Percentiles rank a stretch among this genome's conserved stretches.
Conservation (phyloP, 2,888 invertebrate species). For the Machimus atricapillus region DNA sequence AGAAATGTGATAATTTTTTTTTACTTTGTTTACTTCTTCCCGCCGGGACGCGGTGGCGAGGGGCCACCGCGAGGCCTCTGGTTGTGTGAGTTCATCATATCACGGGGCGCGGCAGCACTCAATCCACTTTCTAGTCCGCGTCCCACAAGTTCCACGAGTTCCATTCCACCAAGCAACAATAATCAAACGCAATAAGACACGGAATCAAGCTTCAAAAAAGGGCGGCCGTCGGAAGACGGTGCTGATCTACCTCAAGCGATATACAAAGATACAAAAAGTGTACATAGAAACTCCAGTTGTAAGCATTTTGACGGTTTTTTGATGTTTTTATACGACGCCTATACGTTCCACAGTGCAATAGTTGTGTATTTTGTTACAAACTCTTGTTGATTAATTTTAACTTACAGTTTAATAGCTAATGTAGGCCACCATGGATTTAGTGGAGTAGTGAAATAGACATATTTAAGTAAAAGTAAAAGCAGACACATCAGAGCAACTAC, state of each 20-base stretch:
- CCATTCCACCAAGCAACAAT: not conserved
- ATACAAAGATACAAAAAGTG: not conserved
- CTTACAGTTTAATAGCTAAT: slow-evolving; percentile 17
- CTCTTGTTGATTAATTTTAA: slow-evolving; percentile 33
- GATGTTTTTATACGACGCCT: slow-evolving; percentile 10
- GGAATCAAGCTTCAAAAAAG: not conserved
- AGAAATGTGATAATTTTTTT: slow-evolving; percentile 30
- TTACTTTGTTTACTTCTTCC: not conserved
- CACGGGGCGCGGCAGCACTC: not conserved
- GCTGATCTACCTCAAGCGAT: slow-evolving; percentile 11
- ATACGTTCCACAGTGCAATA: slow-evolving; percentile 16
- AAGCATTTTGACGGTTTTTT: not conserved
- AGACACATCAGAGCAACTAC: slow-evolving; percentile 3
- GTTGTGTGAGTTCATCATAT: slow-evolving; percentile 29
- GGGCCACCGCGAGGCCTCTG: not conserved
- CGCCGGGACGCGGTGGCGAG: not conserved
- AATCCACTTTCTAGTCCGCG: not conserved
- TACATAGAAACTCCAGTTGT: not conserved
- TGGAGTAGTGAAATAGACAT: not conserved
- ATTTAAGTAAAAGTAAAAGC: not conserved
- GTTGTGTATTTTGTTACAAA: slow-evolving; percentile 10
- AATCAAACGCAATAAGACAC: not conserved
- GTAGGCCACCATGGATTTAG: not conserved
- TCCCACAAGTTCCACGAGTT: not conserved
- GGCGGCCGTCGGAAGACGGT: not conserved